These are phyloP conservation scores for Alauda arvensis DNA, from an alignment of 2,797 vertebrate genomes.

Conservation along the genomic window DNA sequence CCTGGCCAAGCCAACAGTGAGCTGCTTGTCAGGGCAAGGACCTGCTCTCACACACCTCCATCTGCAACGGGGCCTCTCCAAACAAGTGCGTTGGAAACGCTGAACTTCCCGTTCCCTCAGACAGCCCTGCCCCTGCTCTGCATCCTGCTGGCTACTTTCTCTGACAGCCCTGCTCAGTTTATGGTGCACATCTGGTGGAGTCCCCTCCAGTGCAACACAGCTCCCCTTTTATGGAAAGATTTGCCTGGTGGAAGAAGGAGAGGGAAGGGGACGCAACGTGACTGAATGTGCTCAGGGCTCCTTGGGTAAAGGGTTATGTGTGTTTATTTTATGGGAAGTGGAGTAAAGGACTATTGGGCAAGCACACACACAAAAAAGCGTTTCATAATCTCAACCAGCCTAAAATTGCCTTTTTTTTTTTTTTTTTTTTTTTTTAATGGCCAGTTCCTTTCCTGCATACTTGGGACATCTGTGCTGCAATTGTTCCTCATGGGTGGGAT, in stretches of 20 bases:
- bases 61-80: not conserved
- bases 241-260: constrained; percentile 20
- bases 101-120: not conserved
- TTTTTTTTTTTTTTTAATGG: not conserved
- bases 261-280: constrained; percentile 7
- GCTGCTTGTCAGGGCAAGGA: not conserved
- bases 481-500: constrained; percentile 53
- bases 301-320: constrained; percentile 26
- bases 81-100: constrained; percentile 6
- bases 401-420: constrained; percentile 32
- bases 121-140: constrained; percentile 10
- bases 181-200: constrained; percentile 31
- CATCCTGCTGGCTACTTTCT: not conserved
- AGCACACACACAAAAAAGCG: constrained; percentile 30
- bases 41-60: not conserved
- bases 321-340: constrained; percentile 58
- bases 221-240: constrained; percentile 53
- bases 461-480: constrained; percentile 53
- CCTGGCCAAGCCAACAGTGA: rapidly evolving
- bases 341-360: constrained; percentile 51
- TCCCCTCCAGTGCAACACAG: constrained; percentile 31
- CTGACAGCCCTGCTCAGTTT: constrained; percentile 29
- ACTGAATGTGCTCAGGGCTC: constrained; percentile 15
- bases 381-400: constrained; percentile 48
- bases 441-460: constrained; percentile 45